phyloP scores from a whole-genome alignment of 2,113 vertebrate species.

The Perca schrenkii region DNA sequence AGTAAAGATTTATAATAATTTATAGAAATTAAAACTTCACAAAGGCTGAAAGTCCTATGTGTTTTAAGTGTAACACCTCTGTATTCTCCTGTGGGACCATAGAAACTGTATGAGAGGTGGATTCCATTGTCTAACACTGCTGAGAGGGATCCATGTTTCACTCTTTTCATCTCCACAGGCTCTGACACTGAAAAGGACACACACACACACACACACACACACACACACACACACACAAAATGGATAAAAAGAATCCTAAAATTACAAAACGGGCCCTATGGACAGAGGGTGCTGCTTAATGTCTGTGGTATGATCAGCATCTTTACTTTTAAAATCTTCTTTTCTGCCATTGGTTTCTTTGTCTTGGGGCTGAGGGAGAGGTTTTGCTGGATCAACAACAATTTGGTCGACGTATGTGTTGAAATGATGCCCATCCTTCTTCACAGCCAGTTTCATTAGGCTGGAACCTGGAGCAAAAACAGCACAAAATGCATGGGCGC shows the following conservation, averaged over 20 bases:
- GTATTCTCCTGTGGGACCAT: slow-evolving; percentile 84
- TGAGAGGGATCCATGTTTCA: slow-evolving; percentile 90
- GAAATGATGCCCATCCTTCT: slow-evolving; percentile 92
- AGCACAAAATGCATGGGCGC: not conserved
- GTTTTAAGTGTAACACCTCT: slow-evolving; percentile 78
- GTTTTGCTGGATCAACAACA: not conserved
- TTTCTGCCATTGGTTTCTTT: slow-evolving; percentile 21
- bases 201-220: not conserved
- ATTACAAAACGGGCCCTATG: not conserved
- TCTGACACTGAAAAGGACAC: slow-evolving; percentile 52
- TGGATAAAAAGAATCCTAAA: not conserved
- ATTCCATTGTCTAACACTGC: slow-evolving; percentile 90
- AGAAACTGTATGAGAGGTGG: slow-evolving; percentile 90
- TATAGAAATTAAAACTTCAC: not conserved
- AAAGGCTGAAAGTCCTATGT: not conserved
- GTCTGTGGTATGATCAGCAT: not conserved
- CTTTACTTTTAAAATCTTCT: slow-evolving; percentile 43
- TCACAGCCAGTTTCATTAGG: slow-evolving; percentile 88
- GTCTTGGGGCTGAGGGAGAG: slow-evolving; percentile 46
- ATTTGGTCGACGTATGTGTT: slow-evolving; percentile 85
- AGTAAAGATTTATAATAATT: not conserved
- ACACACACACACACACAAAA: not conserved
- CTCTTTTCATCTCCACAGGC: slow-evolving; percentile 62
- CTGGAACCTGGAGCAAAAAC: slow-evolving; percentile 82
- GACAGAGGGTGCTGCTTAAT: not conserved